phyloP scores from a whole-genome alignment of 2,888 invertebrate species.

The Baccha elongata region DNA sequence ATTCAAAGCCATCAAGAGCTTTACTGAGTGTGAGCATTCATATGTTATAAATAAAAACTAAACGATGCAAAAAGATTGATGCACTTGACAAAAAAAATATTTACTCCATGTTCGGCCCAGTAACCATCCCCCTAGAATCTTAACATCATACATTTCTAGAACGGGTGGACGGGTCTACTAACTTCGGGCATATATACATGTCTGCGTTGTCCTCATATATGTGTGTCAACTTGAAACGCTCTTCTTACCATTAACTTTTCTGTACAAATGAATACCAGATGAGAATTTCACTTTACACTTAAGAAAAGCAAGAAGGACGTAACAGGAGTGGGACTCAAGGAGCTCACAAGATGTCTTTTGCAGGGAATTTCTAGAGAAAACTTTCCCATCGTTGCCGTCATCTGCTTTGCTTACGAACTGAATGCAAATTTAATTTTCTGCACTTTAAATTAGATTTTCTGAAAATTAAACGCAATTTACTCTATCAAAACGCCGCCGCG shows the following conservation, averaged over 20 bases:
- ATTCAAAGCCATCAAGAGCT: not conserved
- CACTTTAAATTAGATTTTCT: conserved; percentile 74
- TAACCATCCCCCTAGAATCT: conserved; percentile 14
- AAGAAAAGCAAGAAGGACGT: conserved; percentile 16
- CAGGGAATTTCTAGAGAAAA: conserved; percentile 58
- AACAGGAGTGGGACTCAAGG: conserved; percentile 23
- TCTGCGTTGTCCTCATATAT: not conserved
- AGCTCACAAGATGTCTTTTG: conserved; percentile 54
- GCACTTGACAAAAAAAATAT: not conserved
- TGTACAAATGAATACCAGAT: conserved; percentile 66
- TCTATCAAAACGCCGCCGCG: conserved; percentile 52
- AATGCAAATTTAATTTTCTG: conserved; percentile 74
- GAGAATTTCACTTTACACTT: conserved; percentile 68
- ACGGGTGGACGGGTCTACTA: not conserved
- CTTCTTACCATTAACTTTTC: conserved; percentile 54
- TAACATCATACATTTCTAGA: no score
- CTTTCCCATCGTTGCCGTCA: conserved; percentile 64
- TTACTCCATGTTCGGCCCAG: conserved; percentile 12
- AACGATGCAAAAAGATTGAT: conserved; percentile 27
- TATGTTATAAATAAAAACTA: conserved; percentile 11
- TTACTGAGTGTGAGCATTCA: conserved; percentile 12
- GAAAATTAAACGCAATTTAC: conserved; percentile 74
- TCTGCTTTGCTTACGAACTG: conserved; percentile 67
- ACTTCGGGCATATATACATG: not conserved
- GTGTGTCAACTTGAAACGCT: conserved; percentile 42